Conservation (phyloP, 2,888 invertebrate genomes). For the Dasypogon diadema region DNA sequence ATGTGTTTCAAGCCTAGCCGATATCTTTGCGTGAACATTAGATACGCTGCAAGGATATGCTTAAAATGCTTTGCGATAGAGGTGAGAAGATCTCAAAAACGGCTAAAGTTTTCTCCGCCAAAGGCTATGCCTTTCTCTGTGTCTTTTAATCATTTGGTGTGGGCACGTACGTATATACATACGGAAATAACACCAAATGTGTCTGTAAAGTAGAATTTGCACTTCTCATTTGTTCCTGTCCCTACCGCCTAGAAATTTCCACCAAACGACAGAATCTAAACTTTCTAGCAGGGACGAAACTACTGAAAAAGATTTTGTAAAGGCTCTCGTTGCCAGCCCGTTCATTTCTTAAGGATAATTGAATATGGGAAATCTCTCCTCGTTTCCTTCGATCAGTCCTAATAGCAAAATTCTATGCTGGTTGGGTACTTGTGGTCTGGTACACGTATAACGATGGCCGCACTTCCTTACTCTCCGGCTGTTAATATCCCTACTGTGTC, state of each 20-base stretch:
- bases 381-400: neutral
- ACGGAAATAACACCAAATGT: neutral
- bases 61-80: neutral
- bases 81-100: constrained; percentile 21
- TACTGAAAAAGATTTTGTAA: constrained; percentile 20
- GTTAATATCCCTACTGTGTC: neutral
- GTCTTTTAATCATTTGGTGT: neutral
- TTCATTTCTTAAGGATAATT: constrained; percentile 25
- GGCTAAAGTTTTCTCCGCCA: constrained; percentile 25
- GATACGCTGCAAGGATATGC: constrained; percentile 2
- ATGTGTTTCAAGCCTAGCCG: neutral
- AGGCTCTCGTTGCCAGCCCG: neutral
- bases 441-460: constrained; percentile 18
- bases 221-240: constrained; percentile 36
- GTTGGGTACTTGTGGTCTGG: constrained; percentile 5
- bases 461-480: neutral
- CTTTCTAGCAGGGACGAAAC: constrained; percentile 1
- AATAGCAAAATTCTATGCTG: neutral
- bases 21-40: constrained; percentile 2
- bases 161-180: neutral
- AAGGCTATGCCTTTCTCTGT: neutral
- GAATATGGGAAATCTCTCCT: constrained; percentile 23
- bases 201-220: constrained; percentile 8
- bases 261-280: constrained; percentile 8
- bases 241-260: neutral